A percentile compares a stretch with the other conserved stretches of the same genome.
Evolutionary conservation across 1,140 invertebrate genomes (phyloP).

Genomic region (Caerostris extrusa): DNA sequence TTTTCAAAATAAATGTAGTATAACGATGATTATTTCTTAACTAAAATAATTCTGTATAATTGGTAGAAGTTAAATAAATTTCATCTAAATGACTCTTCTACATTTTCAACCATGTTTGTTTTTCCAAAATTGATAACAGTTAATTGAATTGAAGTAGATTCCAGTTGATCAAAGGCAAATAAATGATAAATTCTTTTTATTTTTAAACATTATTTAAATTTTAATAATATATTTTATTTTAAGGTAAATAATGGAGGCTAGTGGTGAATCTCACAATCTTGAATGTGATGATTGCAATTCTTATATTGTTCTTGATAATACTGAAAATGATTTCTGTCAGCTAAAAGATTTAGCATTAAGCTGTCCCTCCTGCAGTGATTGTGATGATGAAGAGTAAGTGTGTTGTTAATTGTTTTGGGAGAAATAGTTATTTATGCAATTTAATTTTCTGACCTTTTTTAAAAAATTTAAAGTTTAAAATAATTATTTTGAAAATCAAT

Average conservation of each 20-base stretch:
- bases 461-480: background rate
- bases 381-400: slow-evolving; percentile 30
- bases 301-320: background rate
- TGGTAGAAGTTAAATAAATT: too few relatives aligned
- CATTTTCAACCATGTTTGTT: too few relatives aligned
- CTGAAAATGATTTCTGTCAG: background rate
- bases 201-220: too few relatives aligned
- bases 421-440: background rate
- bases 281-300: slow-evolving; percentile 19
- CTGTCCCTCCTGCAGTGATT: slow-evolving; percentile 13
- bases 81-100: too few relatives aligned
- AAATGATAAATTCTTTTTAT: too few relatives aligned
- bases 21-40: too few relatives aligned
- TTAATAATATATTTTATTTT: too few relatives aligned
- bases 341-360: slow-evolving; percentile 8
- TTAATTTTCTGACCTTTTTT: background rate
- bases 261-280: background rate
- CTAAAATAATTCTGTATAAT: too few relatives aligned
- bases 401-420: background rate
- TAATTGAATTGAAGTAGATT: too few relatives aligned
- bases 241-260: slow-evolving; percentile 4
- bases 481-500: background rate
- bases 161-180: too few relatives aligned
- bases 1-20: too few relatives aligned
- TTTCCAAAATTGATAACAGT: too few relatives aligned